A percentile compares a stretch with the other conserved stretches of the same genome.
Evolutionary conservation across 2,797 vertebrate species (phyloP).

Genomic region (Telmatherina bonti): DNA sequence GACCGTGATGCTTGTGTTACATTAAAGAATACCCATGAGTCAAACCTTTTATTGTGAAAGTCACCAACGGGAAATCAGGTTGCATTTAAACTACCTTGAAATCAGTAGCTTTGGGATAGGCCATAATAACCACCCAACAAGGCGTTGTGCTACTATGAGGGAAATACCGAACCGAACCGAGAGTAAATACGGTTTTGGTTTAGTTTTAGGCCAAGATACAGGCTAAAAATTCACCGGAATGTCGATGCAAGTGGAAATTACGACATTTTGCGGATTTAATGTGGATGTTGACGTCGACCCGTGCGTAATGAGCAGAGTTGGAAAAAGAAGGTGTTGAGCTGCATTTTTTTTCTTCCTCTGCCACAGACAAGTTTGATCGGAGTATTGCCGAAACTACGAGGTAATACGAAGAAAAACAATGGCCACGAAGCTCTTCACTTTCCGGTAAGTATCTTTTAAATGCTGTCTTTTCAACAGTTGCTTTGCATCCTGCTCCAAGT

Average conservation of each 20-base stretch:
- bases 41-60: constrained; percentile 54
- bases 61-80: background rate
- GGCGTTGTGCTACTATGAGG: constrained; percentile 73
- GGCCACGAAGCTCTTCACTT: constrained; percentile 33
- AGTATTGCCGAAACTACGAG: constrained; percentile 60
- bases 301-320: constrained; percentile 82
- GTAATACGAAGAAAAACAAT: constrained; percentile 40
- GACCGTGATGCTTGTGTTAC: fast-evolving
- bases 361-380: constrained; percentile 79
- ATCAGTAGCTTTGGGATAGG: constrained; percentile 72
- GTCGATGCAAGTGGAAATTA: constrained; percentile 64
- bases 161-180: constrained; percentile 73
- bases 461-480: constrained; percentile 68
- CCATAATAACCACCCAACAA: constrained; percentile 81
- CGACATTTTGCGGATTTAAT: constrained; percentile 32
- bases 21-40: fast-evolving
- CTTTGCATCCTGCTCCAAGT: constrained; percentile 39
- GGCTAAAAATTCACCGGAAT: constrained; percentile 50
- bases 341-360: constrained; percentile 69
- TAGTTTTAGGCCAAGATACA: constrained; percentile 52
- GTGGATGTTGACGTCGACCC: constrained; percentile 75
- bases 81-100: constrained; percentile 5
- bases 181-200: constrained; percentile 53
- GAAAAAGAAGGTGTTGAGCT: constrained; percentile 84
- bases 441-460: constrained; percentile 58